phyloP scores from a whole-genome alignment of 2,888 invertebrate species.

The Meghimatium bilineatum region DNA sequence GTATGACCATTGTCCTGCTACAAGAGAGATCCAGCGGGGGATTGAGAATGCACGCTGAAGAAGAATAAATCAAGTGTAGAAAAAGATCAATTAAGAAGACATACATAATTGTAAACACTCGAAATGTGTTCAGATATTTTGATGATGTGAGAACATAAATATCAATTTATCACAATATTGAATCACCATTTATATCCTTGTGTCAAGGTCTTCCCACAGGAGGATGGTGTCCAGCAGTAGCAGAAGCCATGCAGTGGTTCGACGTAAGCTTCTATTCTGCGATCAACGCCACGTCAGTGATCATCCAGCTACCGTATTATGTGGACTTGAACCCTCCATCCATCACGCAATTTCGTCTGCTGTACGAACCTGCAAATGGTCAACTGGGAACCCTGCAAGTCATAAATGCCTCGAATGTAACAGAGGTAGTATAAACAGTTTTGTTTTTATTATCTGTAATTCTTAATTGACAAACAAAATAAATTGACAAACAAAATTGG shows the following conservation, averaged over 20 bases:
- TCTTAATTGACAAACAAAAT: background rate
- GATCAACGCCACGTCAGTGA: slow-evolving; percentile 48
- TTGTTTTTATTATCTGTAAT: background rate
- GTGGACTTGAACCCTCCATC: slow-evolving; percentile 13
- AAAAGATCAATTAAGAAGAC: too few species aligned
- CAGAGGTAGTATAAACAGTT: slow-evolving; percentile 18
- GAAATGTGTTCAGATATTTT: too few species aligned
- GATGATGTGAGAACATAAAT: too few species aligned
- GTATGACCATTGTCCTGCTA: too few species aligned
- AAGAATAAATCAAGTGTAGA: too few species aligned
- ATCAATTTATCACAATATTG: too few species aligned
- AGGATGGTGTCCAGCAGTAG: slow-evolving; percentile 56
- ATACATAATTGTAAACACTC: too few species aligned
- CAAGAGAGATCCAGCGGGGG: too few species aligned
- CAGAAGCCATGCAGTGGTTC: slow-evolving; percentile 49
- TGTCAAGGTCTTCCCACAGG: slow-evolving; percentile 47
- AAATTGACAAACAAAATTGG: too few species aligned
- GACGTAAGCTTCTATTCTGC: slow-evolving; percentile 55
- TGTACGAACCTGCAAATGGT: slow-evolving; percentile 50
- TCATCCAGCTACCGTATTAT: slow-evolving; percentile 51
- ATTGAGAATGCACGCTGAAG: too few species aligned
- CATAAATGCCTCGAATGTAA: slow-evolving; percentile 24
- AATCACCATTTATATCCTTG: background rate
- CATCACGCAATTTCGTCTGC: slow-evolving; percentile 50
- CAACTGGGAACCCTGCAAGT: slow-evolving; percentile 47